Evolutionary conservation across 2,888 invertebrate species (phyloP), one percentile per base, ranked within the genome.

Genomic region (Nomada fabriciana): DNA sequence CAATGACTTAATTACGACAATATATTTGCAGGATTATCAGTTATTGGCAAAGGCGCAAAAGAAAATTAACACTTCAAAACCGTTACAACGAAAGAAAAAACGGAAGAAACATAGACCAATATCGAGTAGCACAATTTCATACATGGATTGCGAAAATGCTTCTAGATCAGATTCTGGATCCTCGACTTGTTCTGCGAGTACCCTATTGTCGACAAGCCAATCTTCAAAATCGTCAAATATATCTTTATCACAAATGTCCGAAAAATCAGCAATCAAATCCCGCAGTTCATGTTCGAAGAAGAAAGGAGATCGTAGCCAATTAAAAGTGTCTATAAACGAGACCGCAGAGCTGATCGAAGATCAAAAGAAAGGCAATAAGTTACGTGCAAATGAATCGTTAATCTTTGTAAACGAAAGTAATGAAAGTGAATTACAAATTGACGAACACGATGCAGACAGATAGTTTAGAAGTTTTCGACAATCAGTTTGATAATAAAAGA

Each of bases 301-400:
- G 52, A 94, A 89, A 76, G 79, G 61, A n/a, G 91, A 93, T 63
- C 90, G 92, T 2, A 91, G 93, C 1, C 90, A 92, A 2, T 88
- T 94, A 11, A 93, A 93, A 59, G 94, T 94, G 60, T 94, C 94
- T 67, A 95, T 94, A 80, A 94, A 95, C 78, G 94, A 95, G 80
- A 94, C 92, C 2, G 94, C 94, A 9, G 91, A 94, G 76, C 84
- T 94, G 10, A 94, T 94, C 76, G 94, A 94, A 68, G 92, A 94
- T 77, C 90, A 90, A 50, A 84, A 86, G 18, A 82, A 86, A 25
- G 82, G 81, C 9, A 60, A 80, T 2, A 70, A 86, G 23, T 86
- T 81, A 53, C 74, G 77, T 9, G 85, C 84, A 43, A 84, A 89
- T 53, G 76, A 74, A 36, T 50, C 63, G 20, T 81, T n/a, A 20